phyloP scores from a whole-genome alignment of 2,113 vertebrate species.

The Labeo rohita region DNA sequence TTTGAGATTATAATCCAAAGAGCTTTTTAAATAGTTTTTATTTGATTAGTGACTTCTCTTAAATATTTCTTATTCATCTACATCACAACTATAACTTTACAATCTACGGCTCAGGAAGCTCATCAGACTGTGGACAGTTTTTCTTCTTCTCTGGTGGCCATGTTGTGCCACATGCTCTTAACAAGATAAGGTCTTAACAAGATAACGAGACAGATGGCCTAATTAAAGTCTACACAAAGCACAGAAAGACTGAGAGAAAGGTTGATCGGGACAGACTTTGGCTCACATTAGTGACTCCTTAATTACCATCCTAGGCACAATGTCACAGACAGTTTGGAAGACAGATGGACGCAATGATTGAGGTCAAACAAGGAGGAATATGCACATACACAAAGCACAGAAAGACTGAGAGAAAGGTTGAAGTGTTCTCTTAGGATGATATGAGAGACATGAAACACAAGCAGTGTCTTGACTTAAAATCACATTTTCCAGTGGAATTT shows the following conservation, averaged over 20 bases:
- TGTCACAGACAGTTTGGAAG: background rate
- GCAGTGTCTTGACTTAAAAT: background rate
- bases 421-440: background rate
- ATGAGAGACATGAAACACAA: background rate
- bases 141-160: background rate
- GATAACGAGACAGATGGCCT: conserved; percentile 66
- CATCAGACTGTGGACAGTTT: background rate
- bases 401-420: background rate
- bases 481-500: no score
- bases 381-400: background rate
- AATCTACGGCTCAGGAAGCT: background rate
- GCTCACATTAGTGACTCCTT: background rate
- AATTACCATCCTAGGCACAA: background rate
- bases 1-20: no score
- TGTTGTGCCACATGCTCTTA: conserved; percentile 42
- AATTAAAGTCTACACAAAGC: conserved; percentile 58
- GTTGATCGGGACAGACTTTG: background rate
- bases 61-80: background rate
- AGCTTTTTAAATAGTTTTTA: no score
- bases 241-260: background rate
- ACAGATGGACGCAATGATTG: no score
- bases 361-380: background rate
- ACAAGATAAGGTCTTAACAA: conserved; percentile 58
- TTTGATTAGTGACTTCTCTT: background rate
- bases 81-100: background rate